Evolutionary conservation across 2,113 vertebrate genomes (phyloP).

Genomic region (Centropristis striata): DNA sequence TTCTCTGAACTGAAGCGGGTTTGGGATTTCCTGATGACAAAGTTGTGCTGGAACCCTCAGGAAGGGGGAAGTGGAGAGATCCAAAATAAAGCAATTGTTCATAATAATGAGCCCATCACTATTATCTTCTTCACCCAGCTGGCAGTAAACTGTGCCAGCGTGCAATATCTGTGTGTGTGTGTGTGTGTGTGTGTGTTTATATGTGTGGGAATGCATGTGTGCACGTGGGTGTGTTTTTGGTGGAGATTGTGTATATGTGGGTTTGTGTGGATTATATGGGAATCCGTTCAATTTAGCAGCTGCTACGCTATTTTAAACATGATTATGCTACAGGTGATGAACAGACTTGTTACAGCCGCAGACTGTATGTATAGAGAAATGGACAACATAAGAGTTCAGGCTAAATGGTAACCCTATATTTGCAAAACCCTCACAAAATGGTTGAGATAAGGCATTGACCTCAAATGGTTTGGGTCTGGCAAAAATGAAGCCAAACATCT

Average conservation of each 20-base stretch:
- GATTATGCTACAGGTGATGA: not conserved
- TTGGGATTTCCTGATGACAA: conserved; percentile 26
- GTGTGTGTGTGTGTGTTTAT: conserved; percentile 2
- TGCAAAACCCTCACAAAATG: too few relatives aligned
- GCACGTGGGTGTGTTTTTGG: not conserved
- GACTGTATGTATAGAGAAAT: too few relatives aligned
- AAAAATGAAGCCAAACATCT: too few relatives aligned
- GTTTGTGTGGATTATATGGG: not conserved
- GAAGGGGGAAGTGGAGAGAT: not conserved
- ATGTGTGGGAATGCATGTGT: not conserved
- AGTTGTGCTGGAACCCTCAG: conserved; percentile 6
- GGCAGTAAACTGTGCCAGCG: conserved; percentile 31
- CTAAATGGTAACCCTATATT: too few relatives aligned
- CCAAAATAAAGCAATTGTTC: conserved; percentile 34
- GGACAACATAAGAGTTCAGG: too few relatives aligned
- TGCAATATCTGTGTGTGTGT: conserved; percentile 1
- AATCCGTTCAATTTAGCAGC: not conserved
- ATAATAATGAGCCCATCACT: conserved; percentile 41
- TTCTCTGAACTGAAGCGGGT: not conserved
- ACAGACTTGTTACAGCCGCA: not conserved
- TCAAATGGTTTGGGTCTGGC: too few relatives aligned
- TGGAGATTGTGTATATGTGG: not conserved
- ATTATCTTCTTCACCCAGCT: conserved; percentile 46
- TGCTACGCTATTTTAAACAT: not conserved
- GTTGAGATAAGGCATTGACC: too few relatives aligned